Evolutionary conservation across 2,113 vertebrate genomes (phyloP).

Genomic region (Pseudonaja textilis): DNA sequence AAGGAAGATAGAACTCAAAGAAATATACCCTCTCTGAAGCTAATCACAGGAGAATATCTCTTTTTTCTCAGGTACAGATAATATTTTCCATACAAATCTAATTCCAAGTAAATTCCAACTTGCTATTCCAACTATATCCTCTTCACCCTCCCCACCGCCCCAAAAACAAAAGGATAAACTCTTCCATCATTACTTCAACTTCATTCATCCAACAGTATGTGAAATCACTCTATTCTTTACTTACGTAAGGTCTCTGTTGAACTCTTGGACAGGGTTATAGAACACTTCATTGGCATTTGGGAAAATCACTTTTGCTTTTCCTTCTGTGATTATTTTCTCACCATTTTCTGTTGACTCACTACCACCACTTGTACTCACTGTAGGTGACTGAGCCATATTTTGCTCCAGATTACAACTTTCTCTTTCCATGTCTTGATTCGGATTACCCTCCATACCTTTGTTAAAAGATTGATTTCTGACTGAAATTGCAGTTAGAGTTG

Average conservation of each 20-base stretch:
- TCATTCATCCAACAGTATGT: background rate
- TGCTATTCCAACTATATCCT: background rate
- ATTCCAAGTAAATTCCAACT: background rate
- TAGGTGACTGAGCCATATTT: background rate
- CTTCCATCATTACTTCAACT: background rate
- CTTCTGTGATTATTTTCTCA: conserved; percentile 80
- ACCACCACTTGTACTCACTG: background rate
- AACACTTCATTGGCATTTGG: conserved; percentile 89
- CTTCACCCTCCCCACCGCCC: background rate
- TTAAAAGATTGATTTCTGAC: background rate
- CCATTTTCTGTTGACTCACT: conserved; percentile 49
- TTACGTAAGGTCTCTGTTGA: conserved; percentile 92
- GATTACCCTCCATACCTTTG: conserved; percentile 11
- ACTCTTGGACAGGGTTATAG: conserved; percentile 93
- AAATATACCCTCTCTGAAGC: background rate
- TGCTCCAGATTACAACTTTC: background rate
- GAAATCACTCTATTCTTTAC: conserved; percentile 41
- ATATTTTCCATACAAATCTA: background rate
- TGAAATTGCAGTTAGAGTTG: background rate
- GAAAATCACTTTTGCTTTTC: conserved; percentile 81
- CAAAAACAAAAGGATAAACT: background rate
- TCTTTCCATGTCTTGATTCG: background rate
- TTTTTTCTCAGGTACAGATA: background rate
- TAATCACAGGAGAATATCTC: background rate
- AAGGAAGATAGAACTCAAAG: background rate